Conservation (phyloP, 2,113 vertebrate genomes). For the Marmota monax region DNA sequence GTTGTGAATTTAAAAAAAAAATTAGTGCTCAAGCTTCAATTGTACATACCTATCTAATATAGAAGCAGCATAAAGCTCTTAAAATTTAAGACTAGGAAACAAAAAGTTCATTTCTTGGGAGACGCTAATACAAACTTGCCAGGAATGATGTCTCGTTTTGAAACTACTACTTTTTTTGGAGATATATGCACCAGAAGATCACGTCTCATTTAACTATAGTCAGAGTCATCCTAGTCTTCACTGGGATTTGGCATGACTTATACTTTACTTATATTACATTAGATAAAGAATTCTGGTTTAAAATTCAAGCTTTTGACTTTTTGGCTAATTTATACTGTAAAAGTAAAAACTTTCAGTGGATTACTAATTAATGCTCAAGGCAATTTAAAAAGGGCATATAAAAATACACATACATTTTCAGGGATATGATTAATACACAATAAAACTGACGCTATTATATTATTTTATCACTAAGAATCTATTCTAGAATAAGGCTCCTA, state of each 20-base stretch:
- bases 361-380: constrained; percentile 1
- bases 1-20: not conserved
- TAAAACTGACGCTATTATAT: not conserved
- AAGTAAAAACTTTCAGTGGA: not conserved
- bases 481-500: constrained; percentile 7
- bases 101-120: not conserved
- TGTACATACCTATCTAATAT: not conserved
- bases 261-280: not conserved
- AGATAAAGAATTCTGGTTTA: constrained; percentile 30
- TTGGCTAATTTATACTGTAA: not conserved
- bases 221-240: not conserved
- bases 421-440: not conserved
- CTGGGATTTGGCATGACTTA: not conserved
- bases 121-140: not conserved
- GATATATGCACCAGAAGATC: not conserved
- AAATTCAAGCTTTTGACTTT: not conserved
- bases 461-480: constrained; percentile 1
- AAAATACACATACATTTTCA: not conserved
- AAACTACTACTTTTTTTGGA: not conserved
- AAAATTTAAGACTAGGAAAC: not conserved
- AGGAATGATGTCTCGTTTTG: not conserved
- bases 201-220: not conserved
- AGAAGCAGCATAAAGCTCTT: not conserved
- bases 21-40: not conserved
- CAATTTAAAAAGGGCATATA: not conserved